phyloP scores from a whole-genome alignment of 2,113 vertebrate species.

The Ursus arctos region DNA sequence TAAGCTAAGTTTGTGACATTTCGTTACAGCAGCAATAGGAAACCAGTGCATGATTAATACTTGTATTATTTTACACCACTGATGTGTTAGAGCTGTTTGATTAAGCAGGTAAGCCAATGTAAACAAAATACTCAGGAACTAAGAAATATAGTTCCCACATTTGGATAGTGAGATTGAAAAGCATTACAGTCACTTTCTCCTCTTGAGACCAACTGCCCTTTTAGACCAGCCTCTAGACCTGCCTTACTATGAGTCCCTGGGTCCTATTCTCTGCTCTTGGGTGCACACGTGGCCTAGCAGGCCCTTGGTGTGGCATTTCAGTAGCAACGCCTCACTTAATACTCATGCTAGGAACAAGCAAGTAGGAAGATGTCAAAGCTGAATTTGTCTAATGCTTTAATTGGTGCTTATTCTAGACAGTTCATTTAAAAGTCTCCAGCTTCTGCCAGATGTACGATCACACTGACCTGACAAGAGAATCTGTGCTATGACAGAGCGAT shows the following conservation, averaged over 20 bases:
- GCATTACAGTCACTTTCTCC: not conserved
- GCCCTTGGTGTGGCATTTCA: not conserved
- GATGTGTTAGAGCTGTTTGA: not conserved
- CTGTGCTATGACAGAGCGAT: not conserved
- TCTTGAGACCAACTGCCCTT: not conserved
- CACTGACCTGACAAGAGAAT: constrained; percentile 3
- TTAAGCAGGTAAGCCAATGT: not conserved
- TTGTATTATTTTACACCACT: not conserved
- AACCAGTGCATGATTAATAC: not conserved
- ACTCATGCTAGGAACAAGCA: not conserved
- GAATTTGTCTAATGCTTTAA: constrained; percentile 40
- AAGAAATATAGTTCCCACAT: not conserved
- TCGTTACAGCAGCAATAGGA: not conserved
- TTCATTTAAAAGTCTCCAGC: constrained; percentile 16
- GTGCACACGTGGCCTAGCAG: not conserved
- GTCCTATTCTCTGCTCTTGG: not conserved
- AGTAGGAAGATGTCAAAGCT: not conserved
- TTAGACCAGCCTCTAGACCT: not conserved
- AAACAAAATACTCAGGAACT: not conserved
- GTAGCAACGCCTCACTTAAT: not conserved
- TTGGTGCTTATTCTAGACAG: constrained; percentile 28
- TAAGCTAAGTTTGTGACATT: not conserved
- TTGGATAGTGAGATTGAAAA: not conserved
- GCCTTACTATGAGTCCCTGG: not conserved
- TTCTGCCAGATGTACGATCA: constrained; percentile 28